A percentile compares a stretch with the other conserved stretches of the same genome.
Evolutionary conservation across 2,888 invertebrate species (phyloP).

Genomic region (Esperia sulphurella): DNA sequence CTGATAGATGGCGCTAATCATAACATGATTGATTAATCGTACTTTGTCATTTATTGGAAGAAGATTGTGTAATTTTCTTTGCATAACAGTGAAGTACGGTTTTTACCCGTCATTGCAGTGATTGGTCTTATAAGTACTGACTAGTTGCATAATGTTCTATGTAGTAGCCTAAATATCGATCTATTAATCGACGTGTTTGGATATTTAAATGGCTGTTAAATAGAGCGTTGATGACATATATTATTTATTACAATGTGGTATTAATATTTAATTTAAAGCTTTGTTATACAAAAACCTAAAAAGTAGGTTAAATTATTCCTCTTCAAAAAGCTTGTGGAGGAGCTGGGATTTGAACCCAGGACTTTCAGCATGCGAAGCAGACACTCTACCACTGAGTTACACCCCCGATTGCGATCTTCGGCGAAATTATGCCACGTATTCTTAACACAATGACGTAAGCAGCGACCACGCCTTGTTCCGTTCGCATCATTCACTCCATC

Average conservation of each 20-base stretch:
- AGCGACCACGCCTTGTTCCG: slow-evolving; percentile 13
- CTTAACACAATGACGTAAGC: slow-evolving; percentile 9
- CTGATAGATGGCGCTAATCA: background rate
- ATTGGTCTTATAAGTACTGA: no score
- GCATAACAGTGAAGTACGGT: no score
- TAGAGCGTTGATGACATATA: no score
- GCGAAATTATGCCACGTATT: slow-evolving; percentile 18
- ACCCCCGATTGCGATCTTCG: slow-evolving; percentile 36
- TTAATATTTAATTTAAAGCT: no score
- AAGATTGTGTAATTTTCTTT: no score
- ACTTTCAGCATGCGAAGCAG: slow-evolving; percentile 75
- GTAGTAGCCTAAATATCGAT: no score
- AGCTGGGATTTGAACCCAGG: slow-evolving; percentile 78
- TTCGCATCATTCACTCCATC: slow-evolving; percentile 3
- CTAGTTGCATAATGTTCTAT: no score
- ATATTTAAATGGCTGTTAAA: no score
- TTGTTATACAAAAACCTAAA: background rate
- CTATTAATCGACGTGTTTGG: no score
- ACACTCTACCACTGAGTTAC: slow-evolving; percentile 76
- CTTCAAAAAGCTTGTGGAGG: slow-evolving; percentile 46
- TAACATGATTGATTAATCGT: background rate
- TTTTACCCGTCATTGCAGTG: no score
- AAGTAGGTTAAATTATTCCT: background rate
- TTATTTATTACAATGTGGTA: no score
- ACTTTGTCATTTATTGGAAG: no score